Percentiles rank a stretch among this genome's conserved stretches.
Evolutionary conservation across 1,140 invertebrate species (phyloP).

Genomic region (Fopius arisanus): DNA sequence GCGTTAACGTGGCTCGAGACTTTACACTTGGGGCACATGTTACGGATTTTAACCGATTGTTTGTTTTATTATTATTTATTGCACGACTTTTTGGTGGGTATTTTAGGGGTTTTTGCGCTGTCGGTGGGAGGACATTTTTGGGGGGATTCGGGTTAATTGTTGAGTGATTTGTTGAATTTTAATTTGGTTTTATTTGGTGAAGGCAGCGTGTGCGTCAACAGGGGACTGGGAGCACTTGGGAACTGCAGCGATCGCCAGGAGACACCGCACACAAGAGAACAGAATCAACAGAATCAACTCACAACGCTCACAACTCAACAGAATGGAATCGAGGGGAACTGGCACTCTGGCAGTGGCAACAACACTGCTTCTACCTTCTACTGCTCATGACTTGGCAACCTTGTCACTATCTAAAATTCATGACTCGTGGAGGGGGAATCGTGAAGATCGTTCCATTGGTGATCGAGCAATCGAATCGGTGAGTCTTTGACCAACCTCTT

Average conservation of each 20-base stretch:
- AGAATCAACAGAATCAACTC: too few relatives aligned
- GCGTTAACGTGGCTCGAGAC: neutral
- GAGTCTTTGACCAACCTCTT: too few relatives aligned
- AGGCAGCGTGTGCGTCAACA: too few relatives aligned
- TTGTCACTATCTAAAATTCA: neutral
- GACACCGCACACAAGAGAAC: too few relatives aligned
- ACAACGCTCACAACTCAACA: too few relatives aligned
- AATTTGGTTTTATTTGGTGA: too few relatives aligned
- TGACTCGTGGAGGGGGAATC: neutral
- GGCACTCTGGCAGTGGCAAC: too few relatives aligned
- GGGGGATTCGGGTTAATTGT: neutral
- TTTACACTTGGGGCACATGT: neutral
- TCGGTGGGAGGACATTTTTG: neutral
- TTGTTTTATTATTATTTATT: neutral
- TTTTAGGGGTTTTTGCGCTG: neutral
- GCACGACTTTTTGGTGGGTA: neutral
- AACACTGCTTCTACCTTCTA: neutral
- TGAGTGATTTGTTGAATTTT: too few relatives aligned
- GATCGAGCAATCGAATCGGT: too few relatives aligned
- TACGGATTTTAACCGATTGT: neutral
- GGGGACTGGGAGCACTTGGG: too few relatives aligned
- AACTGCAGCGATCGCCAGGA: too few relatives aligned
- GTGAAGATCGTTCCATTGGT: neutral
- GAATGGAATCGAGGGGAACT: neutral
- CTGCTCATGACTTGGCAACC: neutral